Evolutionary conservation across 2,888 invertebrate species (phyloP).

Genomic region (Folsomia candida): DNA sequence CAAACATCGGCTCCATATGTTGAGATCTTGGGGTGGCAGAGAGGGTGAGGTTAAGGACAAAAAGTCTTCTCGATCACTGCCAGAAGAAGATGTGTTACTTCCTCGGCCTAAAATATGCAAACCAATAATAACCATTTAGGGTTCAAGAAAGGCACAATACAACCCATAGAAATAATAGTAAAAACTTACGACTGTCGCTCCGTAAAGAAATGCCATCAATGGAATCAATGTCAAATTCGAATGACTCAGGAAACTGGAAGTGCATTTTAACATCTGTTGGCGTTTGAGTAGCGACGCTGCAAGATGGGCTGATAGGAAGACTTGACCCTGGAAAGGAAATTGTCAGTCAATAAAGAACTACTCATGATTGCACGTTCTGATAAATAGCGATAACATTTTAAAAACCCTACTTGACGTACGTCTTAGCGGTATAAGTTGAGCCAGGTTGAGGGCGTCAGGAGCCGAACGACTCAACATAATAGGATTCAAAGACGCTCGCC

Average conservation of each 20-base stretch:
- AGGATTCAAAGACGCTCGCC: not conserved
- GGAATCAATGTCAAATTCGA: not conserved
- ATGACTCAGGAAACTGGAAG: conserved; percentile 30
- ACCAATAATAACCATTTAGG: too few species aligned
- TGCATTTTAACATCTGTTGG: conserved; percentile 20
- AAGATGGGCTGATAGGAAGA: not conserved
- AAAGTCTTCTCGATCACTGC: not conserved
- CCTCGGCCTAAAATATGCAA: not conserved
- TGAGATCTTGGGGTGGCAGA: not conserved
- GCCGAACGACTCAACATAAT: not conserved
- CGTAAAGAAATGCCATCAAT: not conserved
- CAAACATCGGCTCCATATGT: not conserved
- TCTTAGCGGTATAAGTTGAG: not conserved
- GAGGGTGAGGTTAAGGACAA: not conserved
- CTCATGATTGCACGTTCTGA: too few species aligned
- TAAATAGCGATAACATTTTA: too few species aligned
- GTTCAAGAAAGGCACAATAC: too few species aligned
- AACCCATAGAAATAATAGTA: too few species aligned
- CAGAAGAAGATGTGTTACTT: not conserved
- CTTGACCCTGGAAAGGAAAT: not conserved
- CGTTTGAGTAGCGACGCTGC: conserved; percentile 29
- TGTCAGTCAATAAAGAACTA: not conserved
- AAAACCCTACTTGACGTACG: not conserved
- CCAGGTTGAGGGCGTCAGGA: not conserved
- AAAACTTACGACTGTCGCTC: not conserved